phyloP scores from a whole-genome alignment of 2,113 vertebrate species.

The Nothoprocta perdicaria region DNA sequence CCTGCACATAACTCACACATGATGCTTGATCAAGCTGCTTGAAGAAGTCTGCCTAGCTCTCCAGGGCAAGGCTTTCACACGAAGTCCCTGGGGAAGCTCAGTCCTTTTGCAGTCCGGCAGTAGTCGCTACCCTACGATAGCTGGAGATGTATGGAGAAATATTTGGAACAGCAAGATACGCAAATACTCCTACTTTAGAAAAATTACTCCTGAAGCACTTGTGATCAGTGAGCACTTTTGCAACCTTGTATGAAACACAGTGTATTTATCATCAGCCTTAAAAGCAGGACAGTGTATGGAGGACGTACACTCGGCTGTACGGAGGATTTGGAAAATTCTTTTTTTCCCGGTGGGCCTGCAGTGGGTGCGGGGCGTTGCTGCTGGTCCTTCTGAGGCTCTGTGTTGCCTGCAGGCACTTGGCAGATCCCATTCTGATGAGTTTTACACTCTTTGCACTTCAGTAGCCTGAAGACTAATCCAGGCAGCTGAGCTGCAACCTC shows the following conservation, averaged over 20 bases:
- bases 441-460: not conserved
- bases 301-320: not conserved
- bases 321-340: not conserved
- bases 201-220: not conserved
- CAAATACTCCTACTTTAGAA: not conserved
- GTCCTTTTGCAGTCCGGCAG: not conserved
- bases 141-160: not conserved
- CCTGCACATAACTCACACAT: fast-evolving
- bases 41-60: not conserved
- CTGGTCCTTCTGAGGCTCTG: not conserved
- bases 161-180: not conserved
- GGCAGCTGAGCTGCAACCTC: not conserved
- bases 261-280: not conserved
- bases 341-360: not conserved
- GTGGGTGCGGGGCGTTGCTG: not conserved
- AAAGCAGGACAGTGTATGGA: not conserved
- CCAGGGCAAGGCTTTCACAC: not conserved
- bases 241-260: not conserved
- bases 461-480: not conserved
- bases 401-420: not conserved
- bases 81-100: not conserved
- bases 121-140: not conserved
- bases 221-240: not conserved
- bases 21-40: not conserved
- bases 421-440: not conserved